Evolutionary conservation across 2,113 vertebrate genomes (phyloP).

Genomic region (Pyrgilauda ruficollis): DNA sequence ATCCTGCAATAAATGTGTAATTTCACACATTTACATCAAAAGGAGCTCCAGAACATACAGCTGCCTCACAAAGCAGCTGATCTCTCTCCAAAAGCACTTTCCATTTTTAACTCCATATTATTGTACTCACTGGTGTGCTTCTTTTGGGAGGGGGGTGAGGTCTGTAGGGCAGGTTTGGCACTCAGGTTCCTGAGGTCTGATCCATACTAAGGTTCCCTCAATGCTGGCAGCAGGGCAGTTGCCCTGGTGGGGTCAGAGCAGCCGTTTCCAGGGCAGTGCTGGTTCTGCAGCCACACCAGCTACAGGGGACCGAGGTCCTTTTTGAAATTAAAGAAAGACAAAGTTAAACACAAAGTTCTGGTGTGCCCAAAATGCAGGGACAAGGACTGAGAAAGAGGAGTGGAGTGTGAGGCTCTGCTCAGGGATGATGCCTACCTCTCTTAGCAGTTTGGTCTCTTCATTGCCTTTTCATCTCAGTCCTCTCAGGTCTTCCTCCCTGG

Average conservation of each 20-base stretch:
- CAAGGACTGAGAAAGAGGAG: background rate
- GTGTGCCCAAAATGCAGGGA: background rate
- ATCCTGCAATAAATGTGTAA: conserved; percentile 44
- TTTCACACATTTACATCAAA: conserved; percentile 66
- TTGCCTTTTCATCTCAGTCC: background rate
- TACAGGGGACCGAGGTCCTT: background rate
- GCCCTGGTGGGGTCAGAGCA: background rate
- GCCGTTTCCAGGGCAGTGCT: background rate
- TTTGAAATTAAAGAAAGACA: background rate
- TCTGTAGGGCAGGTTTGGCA: background rate
- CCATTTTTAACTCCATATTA: background rate
- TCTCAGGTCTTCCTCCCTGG: background rate
- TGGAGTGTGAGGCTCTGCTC: background rate
- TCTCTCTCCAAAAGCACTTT: conserved; percentile 1
- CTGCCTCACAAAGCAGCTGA: background rate
- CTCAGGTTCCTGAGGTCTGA: background rate
- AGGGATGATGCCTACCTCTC: background rate
- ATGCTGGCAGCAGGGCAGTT: background rate
- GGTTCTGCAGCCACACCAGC: background rate
- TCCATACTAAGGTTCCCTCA: background rate
- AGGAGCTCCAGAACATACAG: conserved; percentile 30
- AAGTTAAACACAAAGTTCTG: background rate
- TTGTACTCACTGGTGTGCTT: background rate
- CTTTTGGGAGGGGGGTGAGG: background rate
- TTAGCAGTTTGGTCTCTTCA: background rate